These are phyloP conservation scores for Oxyruncus cristatus DNA, from an alignment of 2,113 vertebrate species.

Conservation along the genomic window DNA sequence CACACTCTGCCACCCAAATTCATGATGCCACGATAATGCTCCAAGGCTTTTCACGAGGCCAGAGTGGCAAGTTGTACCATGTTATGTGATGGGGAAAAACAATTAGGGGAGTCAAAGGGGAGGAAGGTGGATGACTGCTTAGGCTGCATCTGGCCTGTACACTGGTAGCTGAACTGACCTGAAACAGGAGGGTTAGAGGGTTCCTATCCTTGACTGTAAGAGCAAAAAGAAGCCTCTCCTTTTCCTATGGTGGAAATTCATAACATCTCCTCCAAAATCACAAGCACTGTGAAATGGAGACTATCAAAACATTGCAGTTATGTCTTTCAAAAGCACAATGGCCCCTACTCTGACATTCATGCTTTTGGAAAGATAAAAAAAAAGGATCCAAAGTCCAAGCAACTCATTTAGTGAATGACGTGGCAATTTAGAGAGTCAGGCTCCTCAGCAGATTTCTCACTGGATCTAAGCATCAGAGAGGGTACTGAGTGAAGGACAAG, in stretches of 20 bases:
- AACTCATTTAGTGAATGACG: background rate
- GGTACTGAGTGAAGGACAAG: background rate
- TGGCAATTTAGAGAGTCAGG: background rate
- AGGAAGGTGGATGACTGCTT: background rate
- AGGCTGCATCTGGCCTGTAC: background rate
- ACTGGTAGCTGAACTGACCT: background rate
- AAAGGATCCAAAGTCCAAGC: background rate
- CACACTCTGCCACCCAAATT: background rate
- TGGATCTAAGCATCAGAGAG: background rate
- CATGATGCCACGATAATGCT: background rate
- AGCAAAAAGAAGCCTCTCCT: background rate
- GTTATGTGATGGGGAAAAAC: background rate
- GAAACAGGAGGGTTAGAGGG: background rate
- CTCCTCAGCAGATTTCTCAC: background rate
- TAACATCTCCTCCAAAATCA: background rate
- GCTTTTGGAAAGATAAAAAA: background rate
- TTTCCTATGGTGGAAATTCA: background rate
- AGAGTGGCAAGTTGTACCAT: background rate
- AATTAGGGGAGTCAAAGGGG: background rate
- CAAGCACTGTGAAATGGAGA: background rate
- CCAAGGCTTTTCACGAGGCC: background rate
- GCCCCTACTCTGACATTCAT: background rate
- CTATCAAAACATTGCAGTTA: background rate
- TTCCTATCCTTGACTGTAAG: background rate
- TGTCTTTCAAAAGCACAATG: background rate